Evolutionary conservation across 2,113 vertebrate genomes (phyloP).

Genomic region (Hypocryptadius cinnamomeus): DNA sequence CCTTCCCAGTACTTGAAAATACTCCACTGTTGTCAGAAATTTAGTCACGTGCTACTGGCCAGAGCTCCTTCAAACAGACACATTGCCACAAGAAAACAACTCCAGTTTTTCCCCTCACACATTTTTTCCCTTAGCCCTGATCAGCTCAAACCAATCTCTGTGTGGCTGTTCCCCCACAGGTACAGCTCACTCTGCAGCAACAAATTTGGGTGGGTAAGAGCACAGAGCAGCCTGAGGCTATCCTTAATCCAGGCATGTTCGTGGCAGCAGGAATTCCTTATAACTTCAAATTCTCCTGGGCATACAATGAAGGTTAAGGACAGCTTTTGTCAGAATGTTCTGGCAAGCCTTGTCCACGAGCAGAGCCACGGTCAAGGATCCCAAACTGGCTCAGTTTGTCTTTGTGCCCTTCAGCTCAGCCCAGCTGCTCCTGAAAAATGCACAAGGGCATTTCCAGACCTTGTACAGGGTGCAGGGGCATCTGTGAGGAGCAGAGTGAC

Average conservation of each 20-base stretch:
- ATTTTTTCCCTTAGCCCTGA: background rate
- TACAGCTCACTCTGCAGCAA: background rate
- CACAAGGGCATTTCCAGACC: background rate
- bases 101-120: background rate
- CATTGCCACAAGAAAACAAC: background rate
- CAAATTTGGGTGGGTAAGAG: background rate
- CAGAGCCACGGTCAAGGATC: accelerated
- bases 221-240: background rate
- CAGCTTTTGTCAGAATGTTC: background rate
- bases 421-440: background rate
- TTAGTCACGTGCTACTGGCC: background rate
- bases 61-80: background rate
- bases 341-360: background rate
- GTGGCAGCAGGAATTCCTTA: background rate
- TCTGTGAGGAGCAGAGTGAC: background rate
- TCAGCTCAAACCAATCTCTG: background rate
- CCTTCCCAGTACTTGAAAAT: background rate
- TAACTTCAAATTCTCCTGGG: background rate
- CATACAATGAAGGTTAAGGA: too few relatives aligned
- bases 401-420: background rate
- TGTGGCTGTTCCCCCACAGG: accelerated
- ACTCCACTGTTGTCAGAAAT: background rate
- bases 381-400: background rate
- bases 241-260: background rate
- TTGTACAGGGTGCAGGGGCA: background rate